A percentile compares a stretch with the other conserved stretches of the same genome.
phyloP scores from a whole-genome alignment of 2,113 vertebrate genomes.

The Engystomops pustulosus region DNA sequence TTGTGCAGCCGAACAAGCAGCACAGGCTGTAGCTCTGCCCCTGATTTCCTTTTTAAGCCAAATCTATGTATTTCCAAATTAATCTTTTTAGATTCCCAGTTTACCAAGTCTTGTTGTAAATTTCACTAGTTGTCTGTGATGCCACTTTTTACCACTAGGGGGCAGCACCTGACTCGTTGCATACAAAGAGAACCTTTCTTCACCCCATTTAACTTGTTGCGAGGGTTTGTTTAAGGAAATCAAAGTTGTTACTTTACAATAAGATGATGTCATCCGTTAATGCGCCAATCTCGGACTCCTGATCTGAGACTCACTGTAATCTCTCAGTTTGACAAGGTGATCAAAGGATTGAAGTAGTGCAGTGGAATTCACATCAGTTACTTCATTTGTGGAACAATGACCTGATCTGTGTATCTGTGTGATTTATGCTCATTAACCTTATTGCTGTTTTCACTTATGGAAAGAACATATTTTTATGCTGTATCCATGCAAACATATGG shows the following conservation, averaged over 20 bases:
- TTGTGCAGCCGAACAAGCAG: no score
- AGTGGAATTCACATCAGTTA: neutral
- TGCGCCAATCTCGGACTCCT: neutral
- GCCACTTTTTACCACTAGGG: neutral
- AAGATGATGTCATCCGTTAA: neutral
- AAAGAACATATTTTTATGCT: no score
- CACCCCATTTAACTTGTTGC: neutral
- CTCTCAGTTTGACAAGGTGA: neutral
- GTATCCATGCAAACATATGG: no score
- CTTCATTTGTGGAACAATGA: conserved; percentile 2
- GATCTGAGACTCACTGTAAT: neutral
- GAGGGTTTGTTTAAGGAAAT: neutral
- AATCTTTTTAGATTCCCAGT: neutral
- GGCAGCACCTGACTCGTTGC: neutral
- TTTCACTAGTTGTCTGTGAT: neutral
- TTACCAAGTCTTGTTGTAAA: neutral
- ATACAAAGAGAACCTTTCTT: neutral
- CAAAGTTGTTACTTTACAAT: neutral
- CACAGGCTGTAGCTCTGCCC: no score
- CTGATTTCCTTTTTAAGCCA: no score
- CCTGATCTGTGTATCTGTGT: neutral
- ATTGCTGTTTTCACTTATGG: neutral
- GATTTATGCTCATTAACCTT: neutral
- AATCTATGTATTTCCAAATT: no score
- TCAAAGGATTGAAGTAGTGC: neutral